Base-by-base conservation (phyloP, 2,797 vertebrate genomes). In the Euthynnus affinis region DNA sequence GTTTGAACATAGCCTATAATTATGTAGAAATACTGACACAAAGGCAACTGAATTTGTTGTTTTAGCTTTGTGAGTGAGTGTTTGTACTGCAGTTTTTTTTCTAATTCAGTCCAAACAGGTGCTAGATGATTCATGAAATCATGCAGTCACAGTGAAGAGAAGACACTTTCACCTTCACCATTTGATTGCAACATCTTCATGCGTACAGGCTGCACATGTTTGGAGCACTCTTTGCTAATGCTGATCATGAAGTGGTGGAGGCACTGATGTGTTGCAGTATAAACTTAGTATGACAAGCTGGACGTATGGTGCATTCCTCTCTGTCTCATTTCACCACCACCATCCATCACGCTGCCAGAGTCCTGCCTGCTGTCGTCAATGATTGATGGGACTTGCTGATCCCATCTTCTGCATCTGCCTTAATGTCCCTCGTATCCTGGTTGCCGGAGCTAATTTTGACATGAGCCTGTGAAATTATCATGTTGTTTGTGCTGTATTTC, bases 291-390 rank as follows among this genome's bases (percentile, higher is more conserved):
- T 83, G 89, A 88, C 87, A 87, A 83, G 80, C 72, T 80, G 85
- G 84, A 86, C 49, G 72, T 86, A 82, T 67, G 74, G 82, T 32
- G 69, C 84, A 85, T 93, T 91, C 89, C 81, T 88, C 86, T 83
- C 78, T 82, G 83, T 93, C 92, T 90, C 83, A 84, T 90, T 87
- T 90, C 82, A 86, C 87, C 65, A 20, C 78, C 80, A 79, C 65
- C 90, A 92, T 93, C 91, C 87, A 93, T 94, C 93, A 93, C 65
- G 3, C 82, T 78, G 88, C 83, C 90, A 90, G 56, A 84, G 80
- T 87, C 88, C 85, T 81, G 85, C 83, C 88, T 61, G 77, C 83
- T 88, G 90, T 89, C 80, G 0, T 49, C 46, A 59, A 74, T 91
- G 92, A 93, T 89, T 87, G 92, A 93, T 93, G 90, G 84, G 79